phyloP scores from a whole-genome alignment of 2,113 vertebrate species.

The Nasalis larvatus region DNA sequence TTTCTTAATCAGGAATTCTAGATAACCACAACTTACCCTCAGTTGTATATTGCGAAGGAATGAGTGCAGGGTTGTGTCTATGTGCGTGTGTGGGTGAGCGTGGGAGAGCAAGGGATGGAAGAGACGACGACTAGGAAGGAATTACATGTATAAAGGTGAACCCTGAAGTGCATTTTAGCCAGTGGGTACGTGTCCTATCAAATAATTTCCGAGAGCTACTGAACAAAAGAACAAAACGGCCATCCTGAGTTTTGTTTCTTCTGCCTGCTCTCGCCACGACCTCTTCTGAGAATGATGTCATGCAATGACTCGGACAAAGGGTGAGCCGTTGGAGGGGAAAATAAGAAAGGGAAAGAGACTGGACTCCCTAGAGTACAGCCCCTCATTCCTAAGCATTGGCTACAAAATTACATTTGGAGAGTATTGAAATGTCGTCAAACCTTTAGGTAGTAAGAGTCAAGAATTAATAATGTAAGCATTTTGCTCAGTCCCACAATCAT shows the following conservation, averaged over 20 bases:
- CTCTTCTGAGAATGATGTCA: background rate
- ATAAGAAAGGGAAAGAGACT: background rate
- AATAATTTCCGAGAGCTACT: background rate
- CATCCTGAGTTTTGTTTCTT: background rate
- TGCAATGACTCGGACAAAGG: background rate
- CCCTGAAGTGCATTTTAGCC: background rate
- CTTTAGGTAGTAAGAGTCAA: background rate
- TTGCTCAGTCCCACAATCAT: background rate
- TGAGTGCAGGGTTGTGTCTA: background rate
- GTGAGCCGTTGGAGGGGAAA: background rate
- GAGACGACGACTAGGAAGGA: background rate
- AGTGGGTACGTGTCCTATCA: background rate
- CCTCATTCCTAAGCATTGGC: background rate
- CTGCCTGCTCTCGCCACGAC: background rate
- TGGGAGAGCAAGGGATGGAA: background rate
- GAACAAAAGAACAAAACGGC: background rate
- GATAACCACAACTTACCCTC: background rate
- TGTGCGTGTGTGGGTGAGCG: rapidly evolving
- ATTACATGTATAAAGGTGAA: background rate
- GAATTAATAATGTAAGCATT: background rate
- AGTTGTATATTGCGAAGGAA: background rate
- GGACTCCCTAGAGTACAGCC: background rate
- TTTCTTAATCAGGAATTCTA: background rate
- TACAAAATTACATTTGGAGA: background rate
- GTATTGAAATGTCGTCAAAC: background rate